Evolutionary conservation across 23 tunicate genomes (phyloP).

Genomic region (Trididemnum nubilum): DNA sequence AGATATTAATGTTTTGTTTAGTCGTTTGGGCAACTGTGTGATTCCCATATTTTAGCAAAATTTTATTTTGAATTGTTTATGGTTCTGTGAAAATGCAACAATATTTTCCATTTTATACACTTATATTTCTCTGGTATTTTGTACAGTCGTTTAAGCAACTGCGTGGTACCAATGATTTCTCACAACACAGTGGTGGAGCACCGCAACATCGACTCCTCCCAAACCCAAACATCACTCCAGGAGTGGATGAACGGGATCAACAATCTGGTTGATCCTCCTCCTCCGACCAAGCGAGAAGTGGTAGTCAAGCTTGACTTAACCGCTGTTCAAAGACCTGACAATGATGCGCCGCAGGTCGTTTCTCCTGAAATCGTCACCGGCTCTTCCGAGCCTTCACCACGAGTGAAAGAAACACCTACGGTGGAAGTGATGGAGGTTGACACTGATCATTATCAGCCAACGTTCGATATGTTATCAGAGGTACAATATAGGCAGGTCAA

Average conservation of each 20-base stretch:
- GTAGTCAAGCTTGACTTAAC: constrained; percentile 7
- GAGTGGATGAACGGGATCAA: constrained; percentile 38
- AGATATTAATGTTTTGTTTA: too few species aligned
- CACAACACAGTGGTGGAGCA: constrained; percentile 20
- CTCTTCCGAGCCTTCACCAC: neutral
- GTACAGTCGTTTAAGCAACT: constrained; percentile 83
- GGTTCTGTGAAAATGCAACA: too few species aligned
- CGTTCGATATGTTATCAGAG: neutral
- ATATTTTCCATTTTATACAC: too few species aligned
- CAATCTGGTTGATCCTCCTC: constrained; percentile 48
- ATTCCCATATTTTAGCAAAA: too few species aligned
- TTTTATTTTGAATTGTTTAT: too few species aligned
- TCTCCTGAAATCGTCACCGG: neutral
- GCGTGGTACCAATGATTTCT: constrained; percentile 59
- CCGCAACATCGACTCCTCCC: constrained; percentile 1
- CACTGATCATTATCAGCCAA: neutral
- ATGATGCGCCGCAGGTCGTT: neutral
- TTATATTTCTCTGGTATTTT: too few species aligned
- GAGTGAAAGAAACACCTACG: neutral
- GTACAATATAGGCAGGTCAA: neutral
- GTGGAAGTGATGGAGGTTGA: constrained; percentile 17
- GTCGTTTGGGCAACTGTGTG: too few species aligned
- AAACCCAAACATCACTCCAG: neutral
- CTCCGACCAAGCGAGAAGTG: constrained; percentile 33
- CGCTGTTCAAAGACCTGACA: neutral